Conservation (phyloP, 2,113 vertebrate species). For the Dromaius novaehollandiae region DNA sequence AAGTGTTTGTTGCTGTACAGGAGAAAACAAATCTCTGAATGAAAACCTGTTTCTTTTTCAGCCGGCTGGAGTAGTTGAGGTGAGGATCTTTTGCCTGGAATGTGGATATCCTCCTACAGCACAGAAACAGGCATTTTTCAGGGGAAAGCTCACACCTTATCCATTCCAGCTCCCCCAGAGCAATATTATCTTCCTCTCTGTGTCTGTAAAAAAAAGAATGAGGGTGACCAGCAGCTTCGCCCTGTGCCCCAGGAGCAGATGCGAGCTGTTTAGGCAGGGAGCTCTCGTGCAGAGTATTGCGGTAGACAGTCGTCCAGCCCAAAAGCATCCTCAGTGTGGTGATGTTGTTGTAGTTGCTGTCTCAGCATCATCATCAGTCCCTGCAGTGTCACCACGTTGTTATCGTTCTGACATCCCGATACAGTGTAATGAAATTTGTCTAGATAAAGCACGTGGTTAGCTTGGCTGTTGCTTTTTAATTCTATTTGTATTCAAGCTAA, state of each 20-base stretch:
- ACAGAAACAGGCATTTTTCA: neutral
- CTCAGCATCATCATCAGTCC: neutral
- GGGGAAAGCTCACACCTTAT: neutral
- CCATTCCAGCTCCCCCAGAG: neutral
- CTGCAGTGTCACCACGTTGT: neutral
- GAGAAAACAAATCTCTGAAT: neutral
- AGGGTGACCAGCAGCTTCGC: neutral
- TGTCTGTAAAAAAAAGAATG: neutral
- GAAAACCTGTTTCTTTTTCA: neutral
- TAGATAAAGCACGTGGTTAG: conserved; percentile 2
- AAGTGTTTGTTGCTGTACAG: neutral
- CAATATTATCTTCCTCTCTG: neutral
- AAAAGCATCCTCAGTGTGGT: neutral
- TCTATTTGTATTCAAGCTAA: conserved; percentile 38
- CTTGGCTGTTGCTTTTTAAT: conserved; percentile 48
- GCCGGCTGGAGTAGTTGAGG: neutral
- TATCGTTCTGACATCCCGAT: neutral
- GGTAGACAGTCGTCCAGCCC: neutral
- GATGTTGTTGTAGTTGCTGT: fast-evolving
- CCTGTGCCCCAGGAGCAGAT: neutral
- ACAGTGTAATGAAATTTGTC: neutral
- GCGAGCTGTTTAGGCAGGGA: neutral
- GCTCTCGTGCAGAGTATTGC: neutral
- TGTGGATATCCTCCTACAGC: neutral
- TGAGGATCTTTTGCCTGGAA: neutral